Percentiles rank a stretch among this genome's conserved stretches.
phyloP scores from a whole-genome alignment of 2,797 vertebrate species.

The Tragopan temminckii region DNA sequence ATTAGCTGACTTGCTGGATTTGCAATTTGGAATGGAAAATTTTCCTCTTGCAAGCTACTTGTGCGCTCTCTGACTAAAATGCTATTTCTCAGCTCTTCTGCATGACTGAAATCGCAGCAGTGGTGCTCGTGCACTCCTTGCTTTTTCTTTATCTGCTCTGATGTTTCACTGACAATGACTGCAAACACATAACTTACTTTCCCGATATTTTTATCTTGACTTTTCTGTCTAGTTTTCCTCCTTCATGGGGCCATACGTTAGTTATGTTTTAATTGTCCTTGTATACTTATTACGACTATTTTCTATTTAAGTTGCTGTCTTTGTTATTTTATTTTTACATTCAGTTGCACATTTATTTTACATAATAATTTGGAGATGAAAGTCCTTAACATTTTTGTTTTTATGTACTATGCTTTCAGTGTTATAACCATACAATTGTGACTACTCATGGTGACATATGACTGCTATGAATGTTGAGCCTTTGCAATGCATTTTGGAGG shows the following conservation, averaged over 20 bases:
- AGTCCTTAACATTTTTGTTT: conserved; percentile 78
- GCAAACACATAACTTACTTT: not conserved
- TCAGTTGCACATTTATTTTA: conserved; percentile 65
- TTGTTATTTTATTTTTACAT: conserved; percentile 66
- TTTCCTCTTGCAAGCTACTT: not conserved
- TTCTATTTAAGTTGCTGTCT: conserved; percentile 53
- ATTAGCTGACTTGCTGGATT: not conserved
- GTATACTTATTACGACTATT: conserved; percentile 52
- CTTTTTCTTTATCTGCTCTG: conserved; percentile 10
- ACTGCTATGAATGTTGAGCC: conserved; percentile 81
- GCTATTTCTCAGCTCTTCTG: not conserved
- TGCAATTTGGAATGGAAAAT: not conserved
- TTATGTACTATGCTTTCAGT: conserved; percentile 84
- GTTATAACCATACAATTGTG: conserved; percentile 84
- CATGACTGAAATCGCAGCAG: not conserved
- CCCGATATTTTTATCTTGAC: not conserved
- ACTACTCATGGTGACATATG: conserved; percentile 83
- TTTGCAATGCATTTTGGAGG: conserved; percentile 84
- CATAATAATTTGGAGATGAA: conserved; percentile 41
- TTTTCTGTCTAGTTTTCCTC: not conserved
- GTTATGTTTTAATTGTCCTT: conserved; percentile 38
- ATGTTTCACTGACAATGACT: not conserved
- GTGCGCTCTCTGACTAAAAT: not conserved
- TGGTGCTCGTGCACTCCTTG: not conserved
- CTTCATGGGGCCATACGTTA: not conserved